Percentiles rank a stretch among this genome's conserved stretches.
Evolutionary conservation across 2,113 vertebrate genomes (phyloP).

Genomic region (Zapus hudsonius): DNA sequence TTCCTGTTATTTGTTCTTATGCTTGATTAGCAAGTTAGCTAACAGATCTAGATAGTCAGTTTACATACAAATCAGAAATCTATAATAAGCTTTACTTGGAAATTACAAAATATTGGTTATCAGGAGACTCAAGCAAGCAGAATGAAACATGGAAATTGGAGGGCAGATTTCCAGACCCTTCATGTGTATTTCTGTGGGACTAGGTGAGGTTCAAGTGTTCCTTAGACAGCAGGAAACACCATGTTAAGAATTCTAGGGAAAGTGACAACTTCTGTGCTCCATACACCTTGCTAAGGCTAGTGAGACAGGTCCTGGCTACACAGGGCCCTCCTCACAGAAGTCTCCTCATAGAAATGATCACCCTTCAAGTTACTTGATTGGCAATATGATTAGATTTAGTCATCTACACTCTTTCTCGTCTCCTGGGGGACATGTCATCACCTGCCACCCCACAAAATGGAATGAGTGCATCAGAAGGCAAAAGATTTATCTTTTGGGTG

Average conservation of each 20-base stretch:
- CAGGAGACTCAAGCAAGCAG: not conserved
- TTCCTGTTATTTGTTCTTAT: not conserved
- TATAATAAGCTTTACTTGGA: not conserved
- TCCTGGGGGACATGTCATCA: not conserved
- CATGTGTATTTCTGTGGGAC: not conserved
- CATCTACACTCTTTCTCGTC: not conserved
- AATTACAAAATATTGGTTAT: not conserved
- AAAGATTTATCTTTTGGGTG: not conserved
- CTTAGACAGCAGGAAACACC: not conserved
- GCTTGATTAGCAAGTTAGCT: not conserved
- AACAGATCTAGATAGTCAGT: not conserved
- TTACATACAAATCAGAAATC: not conserved
- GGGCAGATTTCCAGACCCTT: not conserved
- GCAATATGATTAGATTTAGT: not conserved
- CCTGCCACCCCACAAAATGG: not conserved
- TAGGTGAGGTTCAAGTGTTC: not conserved
- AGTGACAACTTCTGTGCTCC: not conserved
- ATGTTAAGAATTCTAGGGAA: not conserved
- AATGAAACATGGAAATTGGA: constrained; percentile 25
- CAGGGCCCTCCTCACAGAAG: not conserved
- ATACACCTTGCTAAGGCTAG: not conserved
- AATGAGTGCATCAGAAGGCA: not conserved
- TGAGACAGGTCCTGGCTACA: not conserved
- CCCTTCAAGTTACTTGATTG: not conserved
- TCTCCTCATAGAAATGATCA: not conserved